A percentile compares a stretch with the other conserved stretches of the same genome.
These are phyloP conservation scores for Phyllostomus discolor DNA, from an alignment of 2,113 vertebrate genomes.

Conservation along the genomic window DNA sequence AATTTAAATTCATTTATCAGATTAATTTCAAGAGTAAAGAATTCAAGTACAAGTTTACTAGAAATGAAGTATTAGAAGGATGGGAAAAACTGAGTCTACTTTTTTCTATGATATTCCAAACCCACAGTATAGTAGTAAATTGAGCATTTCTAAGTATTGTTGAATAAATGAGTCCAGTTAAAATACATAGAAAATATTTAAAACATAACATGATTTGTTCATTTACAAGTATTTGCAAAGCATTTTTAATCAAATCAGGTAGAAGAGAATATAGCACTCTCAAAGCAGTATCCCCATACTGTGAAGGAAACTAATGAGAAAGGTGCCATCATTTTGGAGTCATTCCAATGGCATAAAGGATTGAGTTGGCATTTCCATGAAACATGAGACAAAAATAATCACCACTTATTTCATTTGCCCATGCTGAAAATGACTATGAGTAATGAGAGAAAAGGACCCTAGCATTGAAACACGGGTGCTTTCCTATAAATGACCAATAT, in stretches of 20 bases:
- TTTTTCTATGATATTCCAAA: background rate
- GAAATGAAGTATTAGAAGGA: background rate
- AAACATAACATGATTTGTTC: background rate
- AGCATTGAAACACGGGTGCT: background rate
- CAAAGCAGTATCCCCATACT: background rate
- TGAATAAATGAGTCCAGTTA: background rate
- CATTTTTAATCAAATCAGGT: background rate
- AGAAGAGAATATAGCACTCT: background rate
- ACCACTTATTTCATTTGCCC: background rate
- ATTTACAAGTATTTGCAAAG: background rate
- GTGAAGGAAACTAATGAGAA: background rate
- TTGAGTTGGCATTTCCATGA: background rate
- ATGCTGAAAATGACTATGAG: background rate
- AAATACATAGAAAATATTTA: background rate
- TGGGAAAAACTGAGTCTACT: background rate
- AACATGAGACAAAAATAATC: background rate
- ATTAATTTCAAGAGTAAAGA: background rate
- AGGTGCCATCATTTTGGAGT: background rate
- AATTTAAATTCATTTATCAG: background rate
- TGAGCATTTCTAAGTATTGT: background rate
- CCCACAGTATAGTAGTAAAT: background rate
- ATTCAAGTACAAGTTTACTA: background rate
- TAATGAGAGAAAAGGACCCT: background rate
- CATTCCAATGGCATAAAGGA: background rate
- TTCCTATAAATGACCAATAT: background rate